Evolutionary conservation across 2,797 vertebrate species (phyloP).

Genomic region (Ceryle rudis): DNA sequence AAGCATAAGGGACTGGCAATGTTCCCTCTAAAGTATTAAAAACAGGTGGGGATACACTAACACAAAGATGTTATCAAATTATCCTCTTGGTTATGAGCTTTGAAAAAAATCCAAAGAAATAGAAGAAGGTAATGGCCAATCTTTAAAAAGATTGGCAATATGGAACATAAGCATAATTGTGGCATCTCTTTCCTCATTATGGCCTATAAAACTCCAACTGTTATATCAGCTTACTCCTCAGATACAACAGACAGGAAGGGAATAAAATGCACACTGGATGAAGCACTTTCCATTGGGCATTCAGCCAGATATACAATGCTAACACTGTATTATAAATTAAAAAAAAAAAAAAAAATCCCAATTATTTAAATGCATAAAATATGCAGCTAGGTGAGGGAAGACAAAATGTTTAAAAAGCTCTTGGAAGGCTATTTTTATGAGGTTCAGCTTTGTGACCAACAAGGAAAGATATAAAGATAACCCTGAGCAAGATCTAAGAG

Average conservation of each 20-base stretch:
- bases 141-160: slow-evolving; percentile 5
- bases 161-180: background rate
- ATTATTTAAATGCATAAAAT: background rate
- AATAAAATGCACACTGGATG: background rate
- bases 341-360: background rate
- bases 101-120: background rate
- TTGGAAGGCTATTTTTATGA: background rate
- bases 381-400: background rate
- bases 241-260: background rate
- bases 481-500: background rate
- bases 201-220: slow-evolving; percentile 29
- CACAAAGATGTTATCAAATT: background rate
- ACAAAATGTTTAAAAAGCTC: background rate
- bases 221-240: background rate
- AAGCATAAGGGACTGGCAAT: background rate
- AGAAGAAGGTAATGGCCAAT: background rate
- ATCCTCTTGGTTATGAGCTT: background rate
- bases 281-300: background rate
- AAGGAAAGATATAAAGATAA: background rate
- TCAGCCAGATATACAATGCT: background rate
- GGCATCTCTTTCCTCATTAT: slow-evolving; percentile 1
- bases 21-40: background rate
- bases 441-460: background rate
- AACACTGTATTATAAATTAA: background rate
- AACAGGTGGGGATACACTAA: background rate